Evolutionary conservation across 2,888 invertebrate genomes (phyloP).

Genomic region (Diarsia mendica): DNA sequence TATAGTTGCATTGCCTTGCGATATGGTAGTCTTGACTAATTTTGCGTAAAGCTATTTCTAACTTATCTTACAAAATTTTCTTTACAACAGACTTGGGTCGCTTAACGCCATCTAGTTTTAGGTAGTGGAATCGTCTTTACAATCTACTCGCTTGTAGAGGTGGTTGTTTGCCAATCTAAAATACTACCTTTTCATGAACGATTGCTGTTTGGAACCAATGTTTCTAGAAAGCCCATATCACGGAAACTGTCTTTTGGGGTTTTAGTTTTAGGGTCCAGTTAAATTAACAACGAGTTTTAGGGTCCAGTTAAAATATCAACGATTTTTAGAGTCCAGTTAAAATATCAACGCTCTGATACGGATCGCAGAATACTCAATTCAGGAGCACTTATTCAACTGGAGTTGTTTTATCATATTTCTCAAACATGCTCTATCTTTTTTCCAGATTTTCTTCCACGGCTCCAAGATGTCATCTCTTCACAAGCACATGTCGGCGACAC

Average conservation of each 20-base stretch:
- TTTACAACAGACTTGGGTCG: background rate
- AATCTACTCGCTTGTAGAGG: background rate
- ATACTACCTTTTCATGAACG: background rate
- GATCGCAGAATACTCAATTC: background rate
- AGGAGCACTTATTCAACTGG: background rate
- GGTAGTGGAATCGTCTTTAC: background rate
- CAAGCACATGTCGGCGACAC: conserved; percentile 92
- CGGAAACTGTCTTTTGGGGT: too few species aligned
- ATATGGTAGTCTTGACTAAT: conserved; percentile 5
- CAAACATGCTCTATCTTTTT: conserved; percentile 37
- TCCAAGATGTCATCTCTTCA: conserved; percentile 94
- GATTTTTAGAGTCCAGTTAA: background rate
- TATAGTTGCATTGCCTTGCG: conserved; percentile 12
- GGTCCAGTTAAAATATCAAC: background rate
- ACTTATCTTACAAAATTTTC: conserved; percentile 6
- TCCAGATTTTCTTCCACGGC: conserved; percentile 95
- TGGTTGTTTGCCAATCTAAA: background rate
- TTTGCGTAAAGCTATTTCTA: conserved; percentile 42
- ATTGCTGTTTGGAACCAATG: background rate
- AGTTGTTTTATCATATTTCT: background rate
- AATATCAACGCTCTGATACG: background rate
- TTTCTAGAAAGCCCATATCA: too few species aligned
- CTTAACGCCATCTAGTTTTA: conserved; percentile 40
- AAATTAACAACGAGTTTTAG: background rate
- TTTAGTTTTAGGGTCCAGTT: too few species aligned